Base-by-base conservation (phyloP, 2,888 invertebrate genomes). In the Pteria penguin region DNA sequence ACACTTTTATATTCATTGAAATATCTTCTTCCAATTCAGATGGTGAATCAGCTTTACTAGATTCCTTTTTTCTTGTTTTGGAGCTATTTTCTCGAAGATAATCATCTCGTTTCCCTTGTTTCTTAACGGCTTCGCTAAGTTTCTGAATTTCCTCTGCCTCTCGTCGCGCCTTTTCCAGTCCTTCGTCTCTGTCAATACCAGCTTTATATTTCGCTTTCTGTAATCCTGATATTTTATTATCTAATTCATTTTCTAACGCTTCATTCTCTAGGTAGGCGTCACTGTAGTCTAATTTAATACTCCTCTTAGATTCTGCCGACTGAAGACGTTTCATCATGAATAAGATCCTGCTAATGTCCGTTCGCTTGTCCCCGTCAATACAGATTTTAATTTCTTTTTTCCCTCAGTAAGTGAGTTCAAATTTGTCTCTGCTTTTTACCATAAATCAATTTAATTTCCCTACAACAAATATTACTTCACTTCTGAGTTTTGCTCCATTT, bases 201-300 rank as follows among this genome's bases (percentile, higher is more conserved):
- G 65, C 76, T 1, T 76, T 69, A 22, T 69, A 79, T n/a, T 77
- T 69, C 45, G 79, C 72, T 14, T 75, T 76, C 18, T 74, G 75
- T 8, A 84, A 62, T 22, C 63, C 57, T 18, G 61, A 62, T 55
- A 70, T 71, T 36, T 75, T 78, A 31, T 75, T 70, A 27, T 82
- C 82, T 8, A 84, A 61, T 22, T 78, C 72, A 27, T 32, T 32
- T 8, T 75, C 79, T 8, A 84, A 72, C 18, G 69, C 71, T 11
- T 80, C 79, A 60, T 84, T 84, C 14, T 84, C 82, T 2, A 79
- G 67, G 45, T 82, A 81, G 26, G 76, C 80, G 61, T 76, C 63
- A 60, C 84, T 84, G 71, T 82, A 82, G 62, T 84, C 84, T 52
- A 81, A 78, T 27, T 45, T 45, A 14, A 45, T 18, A 18, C 45